Percentiles rank a stretch among this genome's conserved stretches.
These are phyloP conservation scores for Cremastinae sp. DNA, from an alignment of 2,888 invertebrate genomes.

Conservation along the genomic window DNA sequence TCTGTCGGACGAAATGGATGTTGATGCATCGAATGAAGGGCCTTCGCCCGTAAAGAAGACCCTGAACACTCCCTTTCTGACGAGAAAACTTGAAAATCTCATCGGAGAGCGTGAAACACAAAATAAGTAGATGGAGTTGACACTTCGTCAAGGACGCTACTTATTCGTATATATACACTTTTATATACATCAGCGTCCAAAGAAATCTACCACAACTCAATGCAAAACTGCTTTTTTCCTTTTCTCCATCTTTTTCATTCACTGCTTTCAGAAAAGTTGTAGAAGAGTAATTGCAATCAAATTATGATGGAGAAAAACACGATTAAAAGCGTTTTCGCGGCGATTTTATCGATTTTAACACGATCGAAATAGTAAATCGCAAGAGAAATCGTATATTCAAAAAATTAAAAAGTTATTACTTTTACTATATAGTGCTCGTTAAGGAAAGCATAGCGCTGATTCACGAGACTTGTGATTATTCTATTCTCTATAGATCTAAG, in stretches of 20 bases:
- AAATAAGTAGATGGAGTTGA: conserved; percentile 71
- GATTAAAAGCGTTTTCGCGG: conserved; percentile 24
- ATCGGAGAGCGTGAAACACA: conserved; percentile 80
- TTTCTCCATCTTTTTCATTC: conserved; percentile 6
- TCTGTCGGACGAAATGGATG: conserved; percentile 80
- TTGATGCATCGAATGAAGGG: conserved; percentile 68
- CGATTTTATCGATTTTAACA: conserved; percentile 34
- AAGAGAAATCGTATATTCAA: conserved; percentile 23
- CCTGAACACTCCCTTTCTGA: conserved; percentile 69
- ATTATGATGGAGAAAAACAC: not conserved
- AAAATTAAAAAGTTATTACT: conserved; percentile 36
- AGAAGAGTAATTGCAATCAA: not conserved
- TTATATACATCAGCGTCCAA: conserved; percentile 13
- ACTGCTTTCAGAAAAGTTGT: not conserved
- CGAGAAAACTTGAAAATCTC: conserved; percentile 79
- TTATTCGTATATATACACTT: conserved; percentile 8
- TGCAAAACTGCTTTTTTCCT: conserved; percentile 6
- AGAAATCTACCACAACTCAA: conserved; percentile 21
- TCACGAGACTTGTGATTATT: conserved; percentile 55
- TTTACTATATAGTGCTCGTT: conserved; percentile 36
- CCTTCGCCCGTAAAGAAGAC: conserved; percentile 73
- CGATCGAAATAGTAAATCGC: conserved; percentile 5
- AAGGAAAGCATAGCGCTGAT: conserved; percentile 42
- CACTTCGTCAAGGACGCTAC: not conserved
- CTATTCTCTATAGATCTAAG: conserved; percentile 54